phyloP scores from a whole-genome alignment of 1,140 invertebrate genomes.

The Trypoxylus dichotomus region DNA sequence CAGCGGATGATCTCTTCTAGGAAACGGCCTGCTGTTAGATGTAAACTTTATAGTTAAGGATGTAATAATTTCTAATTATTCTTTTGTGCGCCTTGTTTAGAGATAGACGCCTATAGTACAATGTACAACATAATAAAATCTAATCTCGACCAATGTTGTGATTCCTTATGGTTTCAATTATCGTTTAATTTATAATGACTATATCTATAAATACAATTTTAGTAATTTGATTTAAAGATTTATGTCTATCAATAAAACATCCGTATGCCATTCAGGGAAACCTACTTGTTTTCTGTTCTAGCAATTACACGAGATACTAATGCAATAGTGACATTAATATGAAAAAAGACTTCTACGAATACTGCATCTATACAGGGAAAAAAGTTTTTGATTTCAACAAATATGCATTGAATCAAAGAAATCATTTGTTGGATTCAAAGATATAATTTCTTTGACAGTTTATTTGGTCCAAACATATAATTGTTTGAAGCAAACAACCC shows the following conservation, averaged over 20 bases:
- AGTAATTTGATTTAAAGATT: not conserved
- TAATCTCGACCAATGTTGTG: not conserved
- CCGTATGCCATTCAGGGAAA: too few species aligned
- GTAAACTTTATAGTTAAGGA: slow-evolving; percentile 1
- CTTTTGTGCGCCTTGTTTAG: not conserved
- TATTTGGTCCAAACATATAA: too few species aligned
- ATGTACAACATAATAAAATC: not conserved
- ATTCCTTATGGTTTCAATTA: not conserved
- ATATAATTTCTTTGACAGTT: too few species aligned
- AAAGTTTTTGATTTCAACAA: too few species aligned
- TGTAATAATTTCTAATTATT: slow-evolving; percentile 22
- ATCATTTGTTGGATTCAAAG: too few species aligned
- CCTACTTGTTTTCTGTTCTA: too few species aligned
- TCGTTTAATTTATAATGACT: not conserved
- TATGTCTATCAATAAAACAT: not conserved
- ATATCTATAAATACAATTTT: not conserved
- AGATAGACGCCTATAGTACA: not conserved
- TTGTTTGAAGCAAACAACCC: too few species aligned
- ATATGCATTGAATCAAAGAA: too few species aligned
- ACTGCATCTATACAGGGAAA: too few species aligned
- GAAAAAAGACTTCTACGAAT: too few species aligned
- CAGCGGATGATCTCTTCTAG: not conserved
- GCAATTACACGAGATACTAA: too few species aligned
- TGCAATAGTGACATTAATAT: too few species aligned
- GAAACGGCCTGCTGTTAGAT: not conserved